Evolutionary conservation across 2,113 vertebrate species (phyloP), one percentile per base, ranked within the genome.

Genomic region (Hyaena hyaena): DNA sequence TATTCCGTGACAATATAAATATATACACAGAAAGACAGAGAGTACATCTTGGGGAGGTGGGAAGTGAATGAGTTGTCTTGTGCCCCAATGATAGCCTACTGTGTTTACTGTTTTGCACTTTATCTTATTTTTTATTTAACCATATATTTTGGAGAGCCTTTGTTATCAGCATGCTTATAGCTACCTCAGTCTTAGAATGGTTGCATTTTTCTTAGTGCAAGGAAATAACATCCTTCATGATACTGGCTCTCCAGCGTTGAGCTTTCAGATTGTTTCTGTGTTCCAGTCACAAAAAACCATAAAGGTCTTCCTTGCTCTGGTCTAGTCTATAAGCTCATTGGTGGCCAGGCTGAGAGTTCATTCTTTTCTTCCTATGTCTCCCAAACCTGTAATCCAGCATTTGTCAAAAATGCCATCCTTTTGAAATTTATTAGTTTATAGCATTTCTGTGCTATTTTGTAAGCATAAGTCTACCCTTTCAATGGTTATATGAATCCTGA

Each of bases 341-440:
- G 35, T 23, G 24, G 31, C 4, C 28, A 83, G 23, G 5, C 2
- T 33, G 12, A 17, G 2, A 15, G 5, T 76, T 88, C 85, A 35
- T 65, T 68, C 50, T 91, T 73, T 10, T 10, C 17, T 88, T 93
- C 58, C 12, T 66, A 26, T 85, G 5, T 31, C 23, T 14, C 68
- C 15, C 26, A 91, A 94, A 66, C 12, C 33, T 86, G 48, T 7
- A 81, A 23, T 71, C 19, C 4, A 58, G 7, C 69, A 45, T 71
- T 74, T 69, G 11, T 45, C 15, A 80, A 61, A 63, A 39, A 66
- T 15, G 17, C 6, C 23, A 31, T 69, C 1, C 24, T 73, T 92
- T 96, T 58, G 35, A 80, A 90, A 93, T 84, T 55, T 89, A 3
- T 28, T 94, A 65, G n/a, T 69, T 55, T 96, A 31, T 39, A 76